A percentile compares a stretch with the other conserved stretches of the same genome.
Evolutionary conservation across 2,888 invertebrate genomes (phyloP).

Genomic region (Arctia plantaginis): DNA sequence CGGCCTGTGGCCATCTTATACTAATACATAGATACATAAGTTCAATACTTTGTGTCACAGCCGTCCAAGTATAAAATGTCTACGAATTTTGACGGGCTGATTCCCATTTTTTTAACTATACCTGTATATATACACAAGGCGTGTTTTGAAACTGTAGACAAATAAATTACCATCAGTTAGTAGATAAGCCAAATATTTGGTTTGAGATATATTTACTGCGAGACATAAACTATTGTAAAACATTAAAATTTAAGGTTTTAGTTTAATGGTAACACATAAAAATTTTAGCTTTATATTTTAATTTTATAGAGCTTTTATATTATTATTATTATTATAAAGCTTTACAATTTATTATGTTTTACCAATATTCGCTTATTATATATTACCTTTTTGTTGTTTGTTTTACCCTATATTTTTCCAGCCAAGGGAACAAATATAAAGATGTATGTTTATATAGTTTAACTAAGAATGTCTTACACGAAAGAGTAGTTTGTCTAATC

Average conservation of each 20-base stretch:
- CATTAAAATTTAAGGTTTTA: neutral
- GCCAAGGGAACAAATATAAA: conserved; percentile 13
- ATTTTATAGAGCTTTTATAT: neutral
- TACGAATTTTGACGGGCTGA: conserved; percentile 4
- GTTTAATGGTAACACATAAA: neutral
- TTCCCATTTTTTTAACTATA: neutral
- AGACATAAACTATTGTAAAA: neutral
- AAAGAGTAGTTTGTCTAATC: neutral
- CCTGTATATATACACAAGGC: neutral
- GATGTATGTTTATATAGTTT: neutral
- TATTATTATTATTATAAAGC: too few species aligned
- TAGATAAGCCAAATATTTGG: neutral
- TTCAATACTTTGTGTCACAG: conserved; percentile 40
- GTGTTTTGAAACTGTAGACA: neutral
- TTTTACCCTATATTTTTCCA: conserved; percentile 23
- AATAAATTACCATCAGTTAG: neutral
- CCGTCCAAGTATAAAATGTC: conserved; percentile 62
- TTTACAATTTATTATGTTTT: conserved; percentile 14
- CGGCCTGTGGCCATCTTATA: too few species aligned
- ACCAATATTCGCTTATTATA: conserved; percentile 18
- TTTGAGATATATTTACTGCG: neutral
- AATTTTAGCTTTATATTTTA: neutral
- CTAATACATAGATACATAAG: neutral
- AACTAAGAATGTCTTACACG: neutral
- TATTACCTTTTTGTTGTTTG: conserved; percentile 18